Percentiles rank a stretch among this genome's conserved stretches.
Conservation (phyloP, 2,113 vertebrate species). For the Polypterus bichir region DNA sequence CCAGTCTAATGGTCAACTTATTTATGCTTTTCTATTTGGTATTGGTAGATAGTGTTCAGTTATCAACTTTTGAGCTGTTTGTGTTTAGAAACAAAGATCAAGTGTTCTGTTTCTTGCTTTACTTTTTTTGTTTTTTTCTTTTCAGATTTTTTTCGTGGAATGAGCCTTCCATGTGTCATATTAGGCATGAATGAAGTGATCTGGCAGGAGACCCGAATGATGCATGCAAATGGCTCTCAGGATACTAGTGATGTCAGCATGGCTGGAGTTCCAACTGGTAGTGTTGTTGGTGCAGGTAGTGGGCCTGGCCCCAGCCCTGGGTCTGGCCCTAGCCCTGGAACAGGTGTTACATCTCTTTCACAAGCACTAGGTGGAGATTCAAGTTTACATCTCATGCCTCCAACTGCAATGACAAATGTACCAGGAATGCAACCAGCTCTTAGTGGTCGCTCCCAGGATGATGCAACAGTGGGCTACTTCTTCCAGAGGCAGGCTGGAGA, state of each 20-base stretch:
- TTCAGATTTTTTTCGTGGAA: slow-evolving; percentile 45
- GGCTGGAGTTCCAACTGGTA: slow-evolving; percentile 28
- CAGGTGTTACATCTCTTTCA: slow-evolving; percentile 33
- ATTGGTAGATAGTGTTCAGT: background rate
- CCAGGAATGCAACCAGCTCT: slow-evolving; percentile 38
- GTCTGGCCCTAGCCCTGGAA: background rate
- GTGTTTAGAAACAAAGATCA: background rate
- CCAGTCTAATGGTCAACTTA: background rate
- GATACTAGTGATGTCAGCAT: slow-evolving; percentile 31
- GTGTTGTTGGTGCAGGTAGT: slow-evolving; percentile 31
- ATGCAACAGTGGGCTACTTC: slow-evolving; percentile 47
- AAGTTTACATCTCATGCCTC: slow-evolving; percentile 18
- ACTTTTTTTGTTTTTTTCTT: background rate
- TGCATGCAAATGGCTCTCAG: slow-evolving; percentile 45
- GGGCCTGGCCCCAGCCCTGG: slow-evolving; percentile 26
- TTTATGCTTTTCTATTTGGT: slow-evolving; percentile 3
- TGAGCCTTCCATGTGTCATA: slow-evolving; percentile 62
- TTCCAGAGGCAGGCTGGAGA: slow-evolving; percentile 53
- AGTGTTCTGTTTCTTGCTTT: background rate
- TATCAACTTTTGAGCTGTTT: background rate
- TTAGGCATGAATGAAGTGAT: slow-evolving; percentile 62
- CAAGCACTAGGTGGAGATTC: slow-evolving; percentile 39
- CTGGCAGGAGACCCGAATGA: slow-evolving; percentile 63
- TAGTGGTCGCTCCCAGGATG: slow-evolving; percentile 44
- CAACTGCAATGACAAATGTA: background rate